Evolutionary conservation across 2,113 vertebrate genomes (phyloP).

Genomic region (Sinocyclocheilus rhinocerous): DNA sequence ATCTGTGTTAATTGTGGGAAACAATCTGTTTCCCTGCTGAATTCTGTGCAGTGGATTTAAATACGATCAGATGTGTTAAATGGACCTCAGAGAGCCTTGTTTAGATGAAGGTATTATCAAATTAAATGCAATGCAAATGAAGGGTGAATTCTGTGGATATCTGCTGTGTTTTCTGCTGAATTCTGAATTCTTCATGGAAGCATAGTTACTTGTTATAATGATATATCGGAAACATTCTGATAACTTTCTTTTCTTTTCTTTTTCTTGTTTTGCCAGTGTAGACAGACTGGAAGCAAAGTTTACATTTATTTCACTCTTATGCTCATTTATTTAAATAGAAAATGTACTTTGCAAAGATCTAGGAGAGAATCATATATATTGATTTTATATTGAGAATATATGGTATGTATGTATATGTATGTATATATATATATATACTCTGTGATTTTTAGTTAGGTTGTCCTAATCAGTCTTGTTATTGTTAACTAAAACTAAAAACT

Average conservation of each 20-base stretch:
- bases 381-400: too few species aligned
- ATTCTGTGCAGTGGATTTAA: background rate
- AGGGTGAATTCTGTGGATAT: background rate
- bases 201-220: background rate
- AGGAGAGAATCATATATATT: too few species aligned
- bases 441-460: too few species aligned
- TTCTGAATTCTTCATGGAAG: background rate
- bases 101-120: background rate
- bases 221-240: background rate
- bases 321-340: background rate
- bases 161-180: background rate
- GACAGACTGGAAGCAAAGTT: too few species aligned
- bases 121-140: background rate
- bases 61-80: background rate
- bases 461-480: too few species aligned
- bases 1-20: background rate
- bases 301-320: background rate
- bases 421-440: too few species aligned
- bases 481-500: too few species aligned
- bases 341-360: background rate
- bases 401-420: too few species aligned
- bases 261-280: too few species aligned
- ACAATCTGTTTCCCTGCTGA: background rate
- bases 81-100: background rate
- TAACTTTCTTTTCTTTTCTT: background rate